These are phyloP conservation scores for Calidris pugnax DNA, from an alignment of 2,113 vertebrate species.

Conservation along the genomic window DNA sequence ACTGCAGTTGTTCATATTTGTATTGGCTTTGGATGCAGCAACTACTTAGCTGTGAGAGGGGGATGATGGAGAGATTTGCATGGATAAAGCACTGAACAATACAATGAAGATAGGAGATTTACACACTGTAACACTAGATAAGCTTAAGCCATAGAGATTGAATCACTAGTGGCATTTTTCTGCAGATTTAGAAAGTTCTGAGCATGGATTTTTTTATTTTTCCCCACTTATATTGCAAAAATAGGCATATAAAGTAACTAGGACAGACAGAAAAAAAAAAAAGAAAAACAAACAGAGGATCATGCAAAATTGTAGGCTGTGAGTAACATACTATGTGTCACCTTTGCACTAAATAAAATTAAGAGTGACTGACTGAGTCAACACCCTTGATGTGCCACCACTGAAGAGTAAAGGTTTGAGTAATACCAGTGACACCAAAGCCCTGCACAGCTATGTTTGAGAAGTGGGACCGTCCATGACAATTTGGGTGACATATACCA, in stretches of 20 bases:
- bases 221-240: background rate
- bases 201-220: background rate
- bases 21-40: background rate
- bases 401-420: background rate
- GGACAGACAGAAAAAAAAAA: background rate
- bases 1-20: background rate
- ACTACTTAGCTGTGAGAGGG: background rate
- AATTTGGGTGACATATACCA: background rate
- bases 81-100: background rate
- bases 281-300: background rate
- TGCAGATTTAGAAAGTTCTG: background rate
- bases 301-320: background rate
- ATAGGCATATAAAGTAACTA: background rate
- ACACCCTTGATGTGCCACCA: background rate
- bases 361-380: background rate
- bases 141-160: background rate
- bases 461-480: background rate
- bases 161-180: background rate
- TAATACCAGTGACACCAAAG: background rate
- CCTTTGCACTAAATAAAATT: background rate
- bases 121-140: background rate
- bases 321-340: background rate
- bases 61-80: conserved; percentile 12
- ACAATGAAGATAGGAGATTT: background rate
- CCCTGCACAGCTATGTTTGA: background rate